A percentile compares a stretch with the other conserved stretches of the same genome.
Conservation (phyloP, 2,113 vertebrate species). For the Chaetodon auriga region DNA sequence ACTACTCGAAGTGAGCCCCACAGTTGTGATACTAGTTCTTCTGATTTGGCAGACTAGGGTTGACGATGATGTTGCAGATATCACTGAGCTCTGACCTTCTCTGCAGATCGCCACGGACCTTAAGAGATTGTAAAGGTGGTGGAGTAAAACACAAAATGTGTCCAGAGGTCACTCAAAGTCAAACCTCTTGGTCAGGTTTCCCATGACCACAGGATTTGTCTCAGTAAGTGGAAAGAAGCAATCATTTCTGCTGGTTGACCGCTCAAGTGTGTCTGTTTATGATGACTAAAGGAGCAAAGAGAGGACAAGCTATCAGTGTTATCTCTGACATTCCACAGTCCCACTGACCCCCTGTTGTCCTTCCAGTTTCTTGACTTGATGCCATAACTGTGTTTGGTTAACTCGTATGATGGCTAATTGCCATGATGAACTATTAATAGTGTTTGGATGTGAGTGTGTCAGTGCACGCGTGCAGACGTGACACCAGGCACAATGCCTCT, state of each 20-base stretch:
- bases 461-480: conserved; percentile 65
- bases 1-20: not conserved
- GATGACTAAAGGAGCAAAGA: not conserved
- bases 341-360: conserved; percentile 12
- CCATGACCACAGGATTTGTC: not conserved
- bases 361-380: conserved; percentile 30
- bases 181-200: not conserved
- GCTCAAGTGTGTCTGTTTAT: not conserved
- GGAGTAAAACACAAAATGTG: not conserved
- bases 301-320: not conserved
- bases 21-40: not conserved
- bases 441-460: not conserved
- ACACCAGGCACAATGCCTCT: conserved; percentile 52
- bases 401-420: conserved; percentile 42
- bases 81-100: not conserved
- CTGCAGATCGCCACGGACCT: not conserved
- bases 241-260: not conserved
- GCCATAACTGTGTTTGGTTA: conserved; percentile 49
- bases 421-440: conserved; percentile 69
- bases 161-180: not conserved
- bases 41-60: not conserved
- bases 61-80: not conserved
- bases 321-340: conserved; percentile 39
- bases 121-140: not conserved
- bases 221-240: not conserved